A percentile compares a stretch with the other conserved stretches of the same genome.
phyloP scores from a whole-genome alignment of 2,888 invertebrate genomes.

The Hydrotaea cyrtoneurina region DNA sequence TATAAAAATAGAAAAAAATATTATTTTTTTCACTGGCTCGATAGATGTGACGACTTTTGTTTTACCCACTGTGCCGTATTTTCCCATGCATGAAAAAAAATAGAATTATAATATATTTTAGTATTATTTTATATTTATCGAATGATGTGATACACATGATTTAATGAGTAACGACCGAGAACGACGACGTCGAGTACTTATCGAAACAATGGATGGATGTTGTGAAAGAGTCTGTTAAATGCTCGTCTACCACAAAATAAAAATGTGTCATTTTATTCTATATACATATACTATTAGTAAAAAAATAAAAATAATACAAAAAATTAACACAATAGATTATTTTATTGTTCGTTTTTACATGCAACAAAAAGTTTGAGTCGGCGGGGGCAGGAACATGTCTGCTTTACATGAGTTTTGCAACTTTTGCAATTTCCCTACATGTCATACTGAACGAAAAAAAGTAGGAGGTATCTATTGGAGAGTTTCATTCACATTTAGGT shows the following conservation, averaged over 20 bases:
- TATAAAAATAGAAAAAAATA: too few species aligned
- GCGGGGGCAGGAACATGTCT: background rate
- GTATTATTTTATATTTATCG: slow-evolving; percentile 50
- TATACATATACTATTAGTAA: background rate
- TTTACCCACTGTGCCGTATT: too few species aligned
- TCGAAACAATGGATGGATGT: slow-evolving; percentile 1
- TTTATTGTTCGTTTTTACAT: too few species aligned
- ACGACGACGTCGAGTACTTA: background rate
- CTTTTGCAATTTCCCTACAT: background rate
- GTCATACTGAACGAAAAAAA: background rate
- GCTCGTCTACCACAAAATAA: background rate
- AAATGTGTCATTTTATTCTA: slow-evolving; percentile 17
- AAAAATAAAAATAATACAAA: background rate
- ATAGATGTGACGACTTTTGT: too few species aligned
- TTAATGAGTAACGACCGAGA: slow-evolving; percentile 49
- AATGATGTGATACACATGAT: slow-evolving; percentile 63
- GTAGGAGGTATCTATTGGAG: background rate
- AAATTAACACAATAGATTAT: background rate
- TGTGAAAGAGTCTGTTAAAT: background rate
- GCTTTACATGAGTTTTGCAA: background rate
- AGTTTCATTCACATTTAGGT: background rate
- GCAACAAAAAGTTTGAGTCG: too few species aligned
- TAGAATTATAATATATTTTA: background rate
- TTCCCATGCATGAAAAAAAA: background rate
- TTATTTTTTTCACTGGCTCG: too few species aligned